Percentiles rank a stretch among this genome's conserved stretches.
phyloP scores from a whole-genome alignment of 2,113 vertebrate species.

The Phrynosoma platyrhinos region DNA sequence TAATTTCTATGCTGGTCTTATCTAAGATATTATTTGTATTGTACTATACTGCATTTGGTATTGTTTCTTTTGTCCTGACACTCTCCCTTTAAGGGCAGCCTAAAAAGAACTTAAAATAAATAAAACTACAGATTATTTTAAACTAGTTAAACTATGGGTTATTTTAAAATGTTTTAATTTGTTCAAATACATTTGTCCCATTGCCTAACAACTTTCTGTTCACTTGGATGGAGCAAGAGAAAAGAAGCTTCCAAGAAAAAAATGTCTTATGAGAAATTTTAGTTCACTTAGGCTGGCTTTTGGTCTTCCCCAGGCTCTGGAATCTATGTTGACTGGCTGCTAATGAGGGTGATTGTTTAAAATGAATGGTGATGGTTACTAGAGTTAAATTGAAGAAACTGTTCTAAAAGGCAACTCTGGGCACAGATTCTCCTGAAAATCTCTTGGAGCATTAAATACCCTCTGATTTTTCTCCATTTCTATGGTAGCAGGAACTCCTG shows the following conservation, averaged over 20 bases:
- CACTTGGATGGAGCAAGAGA: background rate
- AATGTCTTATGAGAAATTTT: background rate
- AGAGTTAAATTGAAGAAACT: slow-evolving; percentile 10
- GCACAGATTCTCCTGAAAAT: slow-evolving; percentile 22
- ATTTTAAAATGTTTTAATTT: too few relatives aligned
- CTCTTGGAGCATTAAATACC: slow-evolving; percentile 1
- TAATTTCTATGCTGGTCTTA: too few relatives aligned
- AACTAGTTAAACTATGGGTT: too few relatives aligned
- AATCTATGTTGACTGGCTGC: background rate
- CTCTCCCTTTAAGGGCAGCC: too few relatives aligned
- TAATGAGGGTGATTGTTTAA: background rate
- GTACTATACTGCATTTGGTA: too few relatives aligned
- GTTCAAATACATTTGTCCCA: too few relatives aligned
- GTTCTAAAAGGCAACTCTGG: background rate
- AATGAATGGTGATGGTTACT: slow-evolving; percentile 15
- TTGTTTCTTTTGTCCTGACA: too few relatives aligned
- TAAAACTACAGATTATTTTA: too few relatives aligned
- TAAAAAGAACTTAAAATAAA: too few relatives aligned
- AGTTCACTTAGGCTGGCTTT: too few relatives aligned
- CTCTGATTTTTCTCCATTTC: slow-evolving; percentile 26
- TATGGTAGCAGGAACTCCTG: slow-evolving; percentile 1
- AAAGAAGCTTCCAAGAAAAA: background rate
- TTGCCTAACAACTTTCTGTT: too few relatives aligned
- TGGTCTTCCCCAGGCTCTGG: background rate
- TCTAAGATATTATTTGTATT: too few relatives aligned